Evolutionary conservation across 2,113 vertebrate species (phyloP).

Genomic region (Sebastes fasciatus): DNA sequence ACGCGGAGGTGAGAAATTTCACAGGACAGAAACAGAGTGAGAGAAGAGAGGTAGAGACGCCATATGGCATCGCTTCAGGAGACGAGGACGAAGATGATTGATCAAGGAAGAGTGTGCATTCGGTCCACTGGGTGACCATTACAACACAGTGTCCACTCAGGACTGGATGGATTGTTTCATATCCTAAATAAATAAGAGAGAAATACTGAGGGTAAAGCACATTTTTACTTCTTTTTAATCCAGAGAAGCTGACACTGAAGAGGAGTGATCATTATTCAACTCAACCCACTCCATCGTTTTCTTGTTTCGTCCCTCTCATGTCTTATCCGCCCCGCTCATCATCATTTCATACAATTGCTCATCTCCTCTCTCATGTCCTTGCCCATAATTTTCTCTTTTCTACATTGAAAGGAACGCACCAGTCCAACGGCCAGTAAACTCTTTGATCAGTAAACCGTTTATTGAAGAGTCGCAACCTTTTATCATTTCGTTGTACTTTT

Average conservation of each 20-base stretch:
- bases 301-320: neutral
- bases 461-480: neutral
- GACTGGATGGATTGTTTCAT: neutral
- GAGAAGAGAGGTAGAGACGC: constrained; percentile 59
- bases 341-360: neutral
- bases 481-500: neutral
- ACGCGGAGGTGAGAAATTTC: constrained; percentile 45
- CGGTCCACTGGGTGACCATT: constrained; percentile 35
- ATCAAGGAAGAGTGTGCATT: constrained; percentile 49
- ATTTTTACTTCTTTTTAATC: constrained; percentile 10
- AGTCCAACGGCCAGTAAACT: neutral
- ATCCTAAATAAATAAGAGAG: constrained; percentile 15
- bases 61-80: constrained; percentile 82
- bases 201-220: neutral
- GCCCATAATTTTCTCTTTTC: constrained; percentile 1
- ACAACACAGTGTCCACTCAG: constrained; percentile 29
- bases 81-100: constrained; percentile 66
- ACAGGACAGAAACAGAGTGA: constrained; percentile 28
- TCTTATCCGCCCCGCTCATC: constrained; percentile 2
- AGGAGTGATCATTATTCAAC: neutral
- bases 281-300: constrained; percentile 1
- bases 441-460: neutral
- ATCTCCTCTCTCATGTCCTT: constrained; percentile 13
- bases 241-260: constrained; percentile 25
- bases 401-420: neutral